Evolutionary conservation across 2,797 vertebrate species (phyloP), one percentile per base, ranked within the genome.

Genomic region (Lutjanus campechanus): DNA sequence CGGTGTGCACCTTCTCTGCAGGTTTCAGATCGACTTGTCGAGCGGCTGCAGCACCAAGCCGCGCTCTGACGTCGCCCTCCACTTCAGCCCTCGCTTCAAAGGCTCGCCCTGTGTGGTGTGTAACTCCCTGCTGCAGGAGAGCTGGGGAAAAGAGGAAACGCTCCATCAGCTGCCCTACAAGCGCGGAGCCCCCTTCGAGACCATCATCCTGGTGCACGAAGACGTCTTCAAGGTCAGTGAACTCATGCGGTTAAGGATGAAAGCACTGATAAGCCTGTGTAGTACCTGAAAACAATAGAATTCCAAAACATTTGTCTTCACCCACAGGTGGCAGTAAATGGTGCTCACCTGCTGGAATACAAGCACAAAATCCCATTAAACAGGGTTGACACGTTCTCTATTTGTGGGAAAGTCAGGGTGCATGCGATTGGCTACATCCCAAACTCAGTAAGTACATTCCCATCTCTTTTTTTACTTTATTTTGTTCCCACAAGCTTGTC

Each of bases 1-100:
- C 7, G 7, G 11, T 20, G 63, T 70, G 46, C 1, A 0, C 0
- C 43, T n/a, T 63, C 13, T 67, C 43, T 16, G 70, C 88, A 99
- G 98, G 82, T 99, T 99, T 92, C 98, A 98, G 91, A 94, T 99
- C 43, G 97, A 99, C 90, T 91, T 99, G 71, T 97, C 97, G 51
- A 96, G 96, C 49, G 98, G 98, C 75, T 97, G 95, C 92, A 98
- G 97, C 50, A 92, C 92, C 84, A 97, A 97, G 41, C 98, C 98
- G 1, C 95, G 96, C 60, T 97, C 98, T 0, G 97, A 99, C 47
- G 92, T 99, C 40, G 96, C 97, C 0, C 96, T 99, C 78, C 97
- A 97, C 90, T 97, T 99, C 91, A 98, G 98, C 75, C 96, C 98
- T 3, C 96, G 97, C 58, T 99, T 99, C 93, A 94, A 80, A 86